phyloP scores from a whole-genome alignment of 2,888 invertebrate genomes.

The Epinotia demarniana region DNA sequence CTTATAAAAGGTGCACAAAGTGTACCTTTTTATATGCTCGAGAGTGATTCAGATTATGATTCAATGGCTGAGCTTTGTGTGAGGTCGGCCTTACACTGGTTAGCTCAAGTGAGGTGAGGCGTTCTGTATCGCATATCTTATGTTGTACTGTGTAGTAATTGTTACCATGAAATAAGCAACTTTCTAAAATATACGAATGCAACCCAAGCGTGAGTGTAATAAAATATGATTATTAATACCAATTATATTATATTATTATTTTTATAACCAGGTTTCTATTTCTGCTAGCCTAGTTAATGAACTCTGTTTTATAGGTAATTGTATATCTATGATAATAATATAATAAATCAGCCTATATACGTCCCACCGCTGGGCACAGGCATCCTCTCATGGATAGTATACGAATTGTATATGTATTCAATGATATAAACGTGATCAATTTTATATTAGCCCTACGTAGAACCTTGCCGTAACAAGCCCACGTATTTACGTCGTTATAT shows the following conservation, averaged over 20 bases:
- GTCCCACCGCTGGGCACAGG: too few species aligned
- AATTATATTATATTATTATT: not conserved
- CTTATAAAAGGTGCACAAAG: too few species aligned
- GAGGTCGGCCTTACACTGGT: not conserved
- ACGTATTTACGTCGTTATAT: too few species aligned
- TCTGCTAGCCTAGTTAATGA: not conserved
- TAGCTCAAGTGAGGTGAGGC: not conserved
- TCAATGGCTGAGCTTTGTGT: too few species aligned
- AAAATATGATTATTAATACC: constrained; percentile 22
- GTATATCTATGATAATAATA: not conserved
- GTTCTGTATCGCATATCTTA: constrained; percentile 28
- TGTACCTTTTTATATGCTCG: too few species aligned
- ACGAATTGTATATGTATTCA: too few species aligned
- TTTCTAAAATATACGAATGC: constrained; percentile 45
- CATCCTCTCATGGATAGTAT: too few species aligned
- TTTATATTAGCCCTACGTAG: too few species aligned
- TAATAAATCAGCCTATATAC: too few species aligned
- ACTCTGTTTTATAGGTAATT: not conserved
- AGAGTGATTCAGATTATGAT: too few species aligned
- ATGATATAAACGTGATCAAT: too few species aligned
- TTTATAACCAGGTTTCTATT: constrained; percentile 7
- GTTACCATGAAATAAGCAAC: constrained; percentile 44
- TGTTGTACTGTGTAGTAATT: constrained; percentile 50
- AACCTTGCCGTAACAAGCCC: too few species aligned
- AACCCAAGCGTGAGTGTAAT: constrained; percentile 32